These are phyloP conservation scores for Knipowitschia caucasica DNA, from an alignment of 2,797 vertebrate species.

Conservation along the genomic window DNA sequence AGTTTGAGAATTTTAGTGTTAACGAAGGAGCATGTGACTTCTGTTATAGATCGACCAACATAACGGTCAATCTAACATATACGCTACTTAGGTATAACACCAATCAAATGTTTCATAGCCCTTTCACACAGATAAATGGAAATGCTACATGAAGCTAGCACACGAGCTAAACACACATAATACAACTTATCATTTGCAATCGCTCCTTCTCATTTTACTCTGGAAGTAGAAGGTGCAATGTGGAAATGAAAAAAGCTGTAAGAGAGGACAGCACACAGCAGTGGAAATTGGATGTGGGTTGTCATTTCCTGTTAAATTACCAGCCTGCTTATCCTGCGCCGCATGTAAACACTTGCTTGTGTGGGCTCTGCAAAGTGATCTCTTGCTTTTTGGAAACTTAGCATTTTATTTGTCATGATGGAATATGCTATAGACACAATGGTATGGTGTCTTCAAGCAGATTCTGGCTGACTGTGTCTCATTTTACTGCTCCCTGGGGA, in stretches of 20 bases:
- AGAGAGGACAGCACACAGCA: constrained; percentile 25
- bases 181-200: neutral
- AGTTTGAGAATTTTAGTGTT: no score
- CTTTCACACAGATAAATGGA: no score
- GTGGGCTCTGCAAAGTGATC: constrained; percentile 13
- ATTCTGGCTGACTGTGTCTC: constrained; percentile 15
- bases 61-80: no score
- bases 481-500: constrained; percentile 5
- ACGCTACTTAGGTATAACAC: no score
- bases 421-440: constrained; percentile 1
- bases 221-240: neutral
- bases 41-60: no score
- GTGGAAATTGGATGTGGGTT: constrained; percentile 37
- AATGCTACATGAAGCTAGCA: no score
- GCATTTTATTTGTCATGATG: constrained; percentile 21
- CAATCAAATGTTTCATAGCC: no score
- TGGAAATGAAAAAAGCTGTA: neutral
- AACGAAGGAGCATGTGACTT: no score
- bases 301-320: constrained; percentile 57
- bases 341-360: constrained; percentile 12
- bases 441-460: neutral
- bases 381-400: constrained; percentile 21
- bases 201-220: neutral
- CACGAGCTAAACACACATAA: constrained; percentile 3
- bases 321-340: constrained; percentile 51